Evolutionary conservation across 2,888 invertebrate genomes (phyloP), one percentile per base, ranked within the genome.

Genomic region (Lottia scabra): DNA sequence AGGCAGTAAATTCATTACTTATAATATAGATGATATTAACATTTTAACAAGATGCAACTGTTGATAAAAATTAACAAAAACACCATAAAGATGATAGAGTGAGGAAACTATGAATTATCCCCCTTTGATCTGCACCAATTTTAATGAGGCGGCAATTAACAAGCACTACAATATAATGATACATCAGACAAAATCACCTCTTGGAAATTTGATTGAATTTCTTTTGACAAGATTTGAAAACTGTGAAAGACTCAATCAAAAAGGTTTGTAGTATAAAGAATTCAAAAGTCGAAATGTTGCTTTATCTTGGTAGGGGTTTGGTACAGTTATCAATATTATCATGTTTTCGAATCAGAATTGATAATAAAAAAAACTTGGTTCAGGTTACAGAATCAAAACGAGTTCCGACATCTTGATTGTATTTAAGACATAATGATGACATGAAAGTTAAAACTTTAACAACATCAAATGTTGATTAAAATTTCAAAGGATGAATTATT

Each of bases 181-280:
- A 56, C 56, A 56, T 56, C 56, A 56, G 56, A 56, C 56, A 56
- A 56, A 56, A 23, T 56, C 19, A 23, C 56, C 56, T 56, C 56
- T 56, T 56, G 19, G 19, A 56, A 56, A 56, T 56, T 56, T 56
- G 19, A 23, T 56, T 56, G 19, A 56, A 56, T 56, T 56, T 56
- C 23, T 56, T 56, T 56, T 56, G 56, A 56, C 56, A 56, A 56
- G 19, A 38, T 56, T 56, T 56, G 56, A 56, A 56, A 19, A 56
- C 56, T 56, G 56, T 23, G 56, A 23, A 56, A 56, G 56, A 23
- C 56, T 23, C 23, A 23, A 56, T 56, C 56, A 19, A 13, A 38
- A 56, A 56, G 56, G 23, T 56, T 19, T 56, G 19, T 56, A 23
- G 56, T 19, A 12, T 56, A 56, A 56, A 56, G 56, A 56, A 56